Conservation (phyloP, 2,797 vertebrate genomes). For the Falco columbarius region DNA sequence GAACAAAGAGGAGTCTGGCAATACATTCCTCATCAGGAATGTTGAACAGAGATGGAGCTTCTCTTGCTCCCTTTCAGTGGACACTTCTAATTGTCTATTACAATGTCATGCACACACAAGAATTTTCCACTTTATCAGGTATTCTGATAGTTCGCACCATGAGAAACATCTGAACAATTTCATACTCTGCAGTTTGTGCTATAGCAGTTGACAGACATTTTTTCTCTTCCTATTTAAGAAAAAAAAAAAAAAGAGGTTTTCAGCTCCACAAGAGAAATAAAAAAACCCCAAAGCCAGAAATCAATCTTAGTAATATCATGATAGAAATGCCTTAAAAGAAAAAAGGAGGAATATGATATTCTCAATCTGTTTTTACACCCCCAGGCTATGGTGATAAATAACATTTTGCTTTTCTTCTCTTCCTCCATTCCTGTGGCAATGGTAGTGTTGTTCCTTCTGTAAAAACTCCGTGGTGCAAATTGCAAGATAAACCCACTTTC, state of each 20-base stretch:
- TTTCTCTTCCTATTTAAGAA: not conserved
- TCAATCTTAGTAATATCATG: conserved; percentile 8
- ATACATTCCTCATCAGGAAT: not conserved
- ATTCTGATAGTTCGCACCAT: not conserved
- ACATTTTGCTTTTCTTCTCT: not conserved
- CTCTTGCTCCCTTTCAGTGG: not conserved
- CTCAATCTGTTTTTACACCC: not conserved
- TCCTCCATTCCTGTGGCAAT: not conserved
- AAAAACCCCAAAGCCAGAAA: not conserved
- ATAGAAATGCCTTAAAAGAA: conserved; percentile 11
- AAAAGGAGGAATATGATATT: not conserved
- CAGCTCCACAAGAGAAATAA: not conserved
- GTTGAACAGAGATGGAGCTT: not conserved
- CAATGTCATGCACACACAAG: not conserved
- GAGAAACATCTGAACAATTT: not conserved
- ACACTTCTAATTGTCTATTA: not conserved
- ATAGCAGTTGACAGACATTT: not conserved
- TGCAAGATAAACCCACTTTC: not conserved
- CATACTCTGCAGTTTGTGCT: not conserved
- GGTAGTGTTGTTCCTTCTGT: not conserved
- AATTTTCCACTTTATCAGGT: not conserved
- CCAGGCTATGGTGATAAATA: not conserved
- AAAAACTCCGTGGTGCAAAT: not conserved
- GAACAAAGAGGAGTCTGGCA: not conserved
- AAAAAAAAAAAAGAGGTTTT: not conserved